These are phyloP conservation scores for Manis pentadactyla DNA, from an alignment of 2,797 vertebrate genomes.

Conservation along the genomic window DNA sequence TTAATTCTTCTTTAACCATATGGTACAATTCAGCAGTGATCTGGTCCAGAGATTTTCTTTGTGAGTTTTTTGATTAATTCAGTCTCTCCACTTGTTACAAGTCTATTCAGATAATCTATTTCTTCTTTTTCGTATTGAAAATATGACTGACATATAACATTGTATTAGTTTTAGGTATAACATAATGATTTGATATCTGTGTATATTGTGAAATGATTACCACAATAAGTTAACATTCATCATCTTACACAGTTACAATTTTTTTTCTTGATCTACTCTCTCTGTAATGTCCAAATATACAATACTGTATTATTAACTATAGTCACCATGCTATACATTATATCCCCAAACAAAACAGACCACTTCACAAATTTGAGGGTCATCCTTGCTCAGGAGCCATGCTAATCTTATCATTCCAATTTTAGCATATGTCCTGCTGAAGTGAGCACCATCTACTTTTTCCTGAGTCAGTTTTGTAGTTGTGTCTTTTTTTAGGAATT, in stretches of 20 bases:
- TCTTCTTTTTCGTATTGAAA: not conserved
- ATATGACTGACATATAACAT: not conserved
- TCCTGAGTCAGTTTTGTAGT: constrained; percentile 48
- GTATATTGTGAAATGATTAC: not conserved
- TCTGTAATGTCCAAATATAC: not conserved
- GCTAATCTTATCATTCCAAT: not conserved
- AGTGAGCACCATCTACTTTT: not conserved
- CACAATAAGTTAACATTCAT: not conserved
- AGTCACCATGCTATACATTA: not conserved
- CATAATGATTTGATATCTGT: not conserved
- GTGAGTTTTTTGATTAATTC: not conserved
- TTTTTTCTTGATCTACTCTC: not conserved
- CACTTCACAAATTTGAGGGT: not conserved
- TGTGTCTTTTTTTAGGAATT: not conserved
- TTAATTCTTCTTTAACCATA: not conserved
- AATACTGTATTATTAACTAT: not conserved
- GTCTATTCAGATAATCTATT: not conserved
- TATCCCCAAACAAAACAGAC: not conserved
- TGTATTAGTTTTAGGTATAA: not conserved
- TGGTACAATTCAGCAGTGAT: not conserved
- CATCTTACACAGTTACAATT: not conserved
- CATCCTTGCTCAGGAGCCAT: not conserved
- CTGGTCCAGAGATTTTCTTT: not conserved
- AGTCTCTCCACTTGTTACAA: not conserved
- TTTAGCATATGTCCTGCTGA: not conserved